Percentiles rank a stretch among this genome's conserved stretches.
Evolutionary conservation across 1,140 invertebrate genomes (phyloP).

Genomic region (Anastatus disparis): DNA sequence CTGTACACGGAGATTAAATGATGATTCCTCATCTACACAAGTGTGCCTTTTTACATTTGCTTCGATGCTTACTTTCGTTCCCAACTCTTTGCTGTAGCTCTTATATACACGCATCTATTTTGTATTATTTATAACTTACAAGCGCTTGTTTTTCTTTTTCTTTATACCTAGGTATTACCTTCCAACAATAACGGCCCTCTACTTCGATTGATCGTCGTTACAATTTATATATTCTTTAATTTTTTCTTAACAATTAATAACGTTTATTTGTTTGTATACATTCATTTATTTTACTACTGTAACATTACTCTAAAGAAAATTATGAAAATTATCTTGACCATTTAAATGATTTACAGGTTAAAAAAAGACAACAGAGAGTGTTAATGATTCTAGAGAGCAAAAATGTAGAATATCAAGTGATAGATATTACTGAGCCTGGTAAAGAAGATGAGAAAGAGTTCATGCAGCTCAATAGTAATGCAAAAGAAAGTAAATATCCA

Average conservation of each 20-base stretch:
- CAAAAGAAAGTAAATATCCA: slow-evolving; percentile 78
- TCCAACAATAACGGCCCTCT: slow-evolving; percentile 14
- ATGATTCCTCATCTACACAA: too few species aligned
- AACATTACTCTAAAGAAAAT: not conserved
- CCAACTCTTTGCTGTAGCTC: too few species aligned
- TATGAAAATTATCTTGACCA: not conserved
- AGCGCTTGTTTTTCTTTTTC: slow-evolving; percentile 24
- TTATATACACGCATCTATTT: slow-evolving; percentile 1
- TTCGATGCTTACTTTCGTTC: too few species aligned
- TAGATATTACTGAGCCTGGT: slow-evolving; percentile 93
- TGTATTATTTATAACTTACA: slow-evolving; percentile 35
- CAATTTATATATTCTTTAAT: too few species aligned
- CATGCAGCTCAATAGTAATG: slow-evolving; percentile 89
- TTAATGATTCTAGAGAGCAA: slow-evolving; percentile 92
- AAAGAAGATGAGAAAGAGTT: slow-evolving; percentile 89
- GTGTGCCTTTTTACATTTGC: too few species aligned
- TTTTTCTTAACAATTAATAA: too few species aligned
- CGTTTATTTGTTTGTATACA: not conserved
- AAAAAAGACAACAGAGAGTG: slow-evolving; percentile 92
- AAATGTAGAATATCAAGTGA: slow-evolving; percentile 85
- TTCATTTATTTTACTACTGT: not conserved
- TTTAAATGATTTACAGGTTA: slow-evolving; percentile 84
- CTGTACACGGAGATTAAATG: too few species aligned
- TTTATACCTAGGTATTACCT: not conserved
- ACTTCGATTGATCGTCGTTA: too few species aligned